Percentiles rank a stretch among this genome's conserved stretches.
Conservation (phyloP, 2,113 vertebrate genomes). For the Ammodytes dubius region DNA sequence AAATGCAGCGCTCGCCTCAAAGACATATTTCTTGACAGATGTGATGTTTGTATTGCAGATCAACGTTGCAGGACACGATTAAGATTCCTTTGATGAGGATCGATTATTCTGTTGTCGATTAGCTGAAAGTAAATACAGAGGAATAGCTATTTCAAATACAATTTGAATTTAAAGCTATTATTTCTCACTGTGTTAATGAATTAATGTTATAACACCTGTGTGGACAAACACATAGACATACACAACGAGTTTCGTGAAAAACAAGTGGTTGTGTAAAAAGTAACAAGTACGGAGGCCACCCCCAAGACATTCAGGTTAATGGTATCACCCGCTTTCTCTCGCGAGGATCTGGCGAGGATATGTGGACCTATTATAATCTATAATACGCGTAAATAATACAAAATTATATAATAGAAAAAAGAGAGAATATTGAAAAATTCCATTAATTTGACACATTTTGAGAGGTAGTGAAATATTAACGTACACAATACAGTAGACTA, state of each 20-base stretch:
- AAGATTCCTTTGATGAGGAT: conserved; percentile 47
- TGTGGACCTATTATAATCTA: no score
- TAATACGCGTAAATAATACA: not conserved
- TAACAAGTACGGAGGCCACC: not conserved
- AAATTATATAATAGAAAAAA: no score
- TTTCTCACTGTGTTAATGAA: fast-evolving
- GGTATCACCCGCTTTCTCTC: conserved; percentile 40
- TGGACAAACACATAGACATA: fast-evolving
- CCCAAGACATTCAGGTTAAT: not conserved
- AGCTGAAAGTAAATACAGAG: not conserved
- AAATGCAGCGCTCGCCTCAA: conserved; percentile 90
- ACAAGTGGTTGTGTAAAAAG: no score
- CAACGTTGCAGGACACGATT: conserved; percentile 1
- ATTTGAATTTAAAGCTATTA: not conserved
- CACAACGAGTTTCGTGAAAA: fast-evolving
- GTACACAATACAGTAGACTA: no score
- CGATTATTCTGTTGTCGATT: conserved; percentile 67
- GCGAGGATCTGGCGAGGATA: conserved; percentile 15
- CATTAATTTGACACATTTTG: fast-evolving
- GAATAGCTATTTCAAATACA: not conserved
- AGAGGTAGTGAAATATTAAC: not conserved
- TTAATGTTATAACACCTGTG: not conserved
- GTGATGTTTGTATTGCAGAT: not conserved
- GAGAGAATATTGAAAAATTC: fast-evolving
- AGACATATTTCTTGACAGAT: conserved; percentile 65